These are phyloP conservation scores for Paralvinella palmiformis DNA, from an alignment of 1,140 invertebrate genomes.

Conservation along the genomic window DNA sequence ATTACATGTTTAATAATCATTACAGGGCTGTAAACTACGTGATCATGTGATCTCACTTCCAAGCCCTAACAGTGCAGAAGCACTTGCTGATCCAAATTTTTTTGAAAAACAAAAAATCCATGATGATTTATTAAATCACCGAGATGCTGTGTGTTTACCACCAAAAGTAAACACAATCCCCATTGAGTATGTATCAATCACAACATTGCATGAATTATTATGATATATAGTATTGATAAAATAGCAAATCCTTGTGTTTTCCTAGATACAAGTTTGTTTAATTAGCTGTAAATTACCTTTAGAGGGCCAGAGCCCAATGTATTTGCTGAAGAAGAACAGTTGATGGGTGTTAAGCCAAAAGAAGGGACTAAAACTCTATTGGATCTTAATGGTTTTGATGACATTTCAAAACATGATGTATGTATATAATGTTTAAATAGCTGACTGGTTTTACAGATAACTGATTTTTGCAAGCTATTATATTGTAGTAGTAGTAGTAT, in stretches of 20 bases:
- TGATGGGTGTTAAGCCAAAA: too few relatives aligned
- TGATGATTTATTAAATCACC: slow-evolving; percentile 40
- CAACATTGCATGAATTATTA: not conserved
- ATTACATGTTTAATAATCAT: slow-evolving; percentile 2
- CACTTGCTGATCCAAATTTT: slow-evolving; percentile 19
- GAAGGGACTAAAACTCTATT: too few relatives aligned
- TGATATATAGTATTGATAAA: not conserved
- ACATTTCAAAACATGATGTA: too few relatives aligned
- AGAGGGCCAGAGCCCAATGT: too few relatives aligned
- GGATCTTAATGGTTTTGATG: too few relatives aligned
- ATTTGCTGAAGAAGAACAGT: too few relatives aligned
- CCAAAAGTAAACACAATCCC: not conserved
- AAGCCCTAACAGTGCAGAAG: slow-evolving; percentile 10
- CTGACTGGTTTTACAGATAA: too few relatives aligned
- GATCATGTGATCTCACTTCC: slow-evolving; percentile 39
- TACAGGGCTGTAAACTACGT: slow-evolving; percentile 42
- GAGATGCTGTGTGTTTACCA: slow-evolving; percentile 39
- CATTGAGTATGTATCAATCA: not conserved
- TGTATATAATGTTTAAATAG: too few relatives aligned
- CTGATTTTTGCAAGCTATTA: too few relatives aligned
- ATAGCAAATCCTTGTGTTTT: not conserved
- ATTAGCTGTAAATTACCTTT: too few relatives aligned
- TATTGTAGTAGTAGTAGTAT: too few relatives aligned
- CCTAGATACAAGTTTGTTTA: not conserved
- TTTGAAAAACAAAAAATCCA: slow-evolving; percentile 25